These are phyloP conservation scores for Halocynthia aurantium DNA, from an alignment of 23 tunicate species.

Conservation along the genomic window DNA sequence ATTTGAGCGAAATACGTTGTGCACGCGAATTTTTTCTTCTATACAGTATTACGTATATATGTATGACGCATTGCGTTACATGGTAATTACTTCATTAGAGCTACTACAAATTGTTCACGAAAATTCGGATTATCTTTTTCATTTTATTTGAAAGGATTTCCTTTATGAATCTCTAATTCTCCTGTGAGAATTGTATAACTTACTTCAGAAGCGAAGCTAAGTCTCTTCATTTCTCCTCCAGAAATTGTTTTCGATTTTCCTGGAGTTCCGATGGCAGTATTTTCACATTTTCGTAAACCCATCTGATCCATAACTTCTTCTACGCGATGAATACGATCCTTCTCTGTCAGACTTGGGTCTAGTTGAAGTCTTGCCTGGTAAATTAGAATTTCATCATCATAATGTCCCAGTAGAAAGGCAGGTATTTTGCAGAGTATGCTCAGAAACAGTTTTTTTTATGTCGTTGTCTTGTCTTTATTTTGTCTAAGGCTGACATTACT, in stretches of 20 bases:
- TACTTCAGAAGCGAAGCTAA: conserved; percentile 63
- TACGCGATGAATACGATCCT: conserved; percentile 40
- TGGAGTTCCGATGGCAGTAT: conserved; percentile 54
- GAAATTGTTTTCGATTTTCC: conserved; percentile 63
- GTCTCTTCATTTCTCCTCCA: conserved; percentile 78
- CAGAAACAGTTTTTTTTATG: too few relatives aligned
- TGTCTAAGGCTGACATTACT: not conserved
- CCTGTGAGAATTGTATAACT: not conserved
- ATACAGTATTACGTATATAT: too few relatives aligned
- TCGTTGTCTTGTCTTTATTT: not conserved
- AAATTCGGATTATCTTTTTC: too few relatives aligned
- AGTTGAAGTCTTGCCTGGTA: conserved; percentile 52
- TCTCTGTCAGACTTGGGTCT: conserved; percentile 30
- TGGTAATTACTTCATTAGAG: too few relatives aligned
- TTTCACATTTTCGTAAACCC: conserved; percentile 59
- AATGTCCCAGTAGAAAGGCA: too few relatives aligned
- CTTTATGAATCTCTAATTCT: too few relatives aligned
- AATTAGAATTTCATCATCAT: not conserved
- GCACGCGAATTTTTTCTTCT: too few relatives aligned
- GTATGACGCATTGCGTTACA: too few relatives aligned
- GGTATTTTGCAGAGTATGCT: not conserved
- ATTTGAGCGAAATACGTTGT: too few relatives aligned
- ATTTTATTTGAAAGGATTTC: too few relatives aligned
- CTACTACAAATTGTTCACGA: too few relatives aligned
- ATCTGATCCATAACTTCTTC: conserved; percentile 70